Evolutionary conservation across 2,113 vertebrate genomes (phyloP).

Genomic region (Planiliza haematocheilus): DNA sequence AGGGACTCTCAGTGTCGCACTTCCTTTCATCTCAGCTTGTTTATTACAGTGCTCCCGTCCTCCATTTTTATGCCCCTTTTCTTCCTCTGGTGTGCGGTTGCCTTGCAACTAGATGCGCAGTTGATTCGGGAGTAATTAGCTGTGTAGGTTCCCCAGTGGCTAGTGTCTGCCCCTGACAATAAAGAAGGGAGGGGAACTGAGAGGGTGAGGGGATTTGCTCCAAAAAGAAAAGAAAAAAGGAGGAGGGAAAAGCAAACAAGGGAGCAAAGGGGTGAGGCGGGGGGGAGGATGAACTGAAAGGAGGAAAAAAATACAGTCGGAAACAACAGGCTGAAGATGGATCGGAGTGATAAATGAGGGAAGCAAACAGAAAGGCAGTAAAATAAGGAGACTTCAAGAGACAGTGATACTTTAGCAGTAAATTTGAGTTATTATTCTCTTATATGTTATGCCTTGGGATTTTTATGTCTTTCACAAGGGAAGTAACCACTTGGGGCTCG

Average conservation of each 20-base stretch:
- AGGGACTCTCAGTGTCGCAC: background rate
- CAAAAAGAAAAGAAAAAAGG: constrained; percentile 12
- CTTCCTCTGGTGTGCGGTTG: constrained; percentile 70
- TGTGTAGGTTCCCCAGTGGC: constrained; percentile 59
- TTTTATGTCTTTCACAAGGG: constrained; percentile 11
- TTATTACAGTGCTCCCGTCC: constrained; percentile 46
- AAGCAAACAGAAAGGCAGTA: background rate
- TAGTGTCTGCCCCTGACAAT: constrained; percentile 48
- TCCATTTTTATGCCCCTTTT: constrained; percentile 28
- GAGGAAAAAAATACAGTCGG: constrained; percentile 1
- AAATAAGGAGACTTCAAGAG: background rate
- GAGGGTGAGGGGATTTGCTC: background rate
- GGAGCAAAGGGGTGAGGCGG: background rate
- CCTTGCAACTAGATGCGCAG: constrained; percentile 64
- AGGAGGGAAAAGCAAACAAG: constrained; percentile 27
- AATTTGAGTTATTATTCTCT: background rate
- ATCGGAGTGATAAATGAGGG: background rate
- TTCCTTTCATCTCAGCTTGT: constrained; percentile 36
- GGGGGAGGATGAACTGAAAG: background rate
- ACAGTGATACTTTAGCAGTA: no score
- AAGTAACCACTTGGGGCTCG: background rate
- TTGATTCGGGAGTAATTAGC: constrained; percentile 83
- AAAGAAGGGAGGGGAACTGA: constrained; percentile 40
- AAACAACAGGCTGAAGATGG: background rate
- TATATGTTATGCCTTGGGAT: background rate